Base-by-base conservation (phyloP, 2,888 invertebrate species). In the Scaptomyza tumidula region DNA sequence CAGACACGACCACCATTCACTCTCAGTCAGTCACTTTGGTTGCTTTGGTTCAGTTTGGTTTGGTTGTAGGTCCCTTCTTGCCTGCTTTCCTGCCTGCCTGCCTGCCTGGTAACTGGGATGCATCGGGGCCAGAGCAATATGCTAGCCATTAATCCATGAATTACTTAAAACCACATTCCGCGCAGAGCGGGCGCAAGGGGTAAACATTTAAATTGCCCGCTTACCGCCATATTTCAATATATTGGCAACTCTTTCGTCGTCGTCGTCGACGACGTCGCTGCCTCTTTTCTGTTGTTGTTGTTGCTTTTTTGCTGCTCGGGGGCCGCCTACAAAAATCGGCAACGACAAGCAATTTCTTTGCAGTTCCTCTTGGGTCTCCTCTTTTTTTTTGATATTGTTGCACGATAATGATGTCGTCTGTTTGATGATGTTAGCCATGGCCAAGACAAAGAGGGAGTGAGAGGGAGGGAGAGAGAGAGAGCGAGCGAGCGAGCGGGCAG, bases 211-310 rank as follows among this genome's bases (percentile, higher is more conserved):
- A 86, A 89, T 86, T 85, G 89, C 80, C 65, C 89, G 89, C 86
- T 89, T 87, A 82, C 88, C 86, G 83, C 88, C 89, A 86, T 89
- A 89, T 86, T 86, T 86, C 89, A 87, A 86, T 86, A 89, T 85
- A 82, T 82, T 79, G 71, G 65, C 70, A 68, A 65, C 71, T 62
- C 66, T 58, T 67, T 45, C 29, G 44, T 39, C 29, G 33, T 39
- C 29, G 33, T 31, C n/a, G 19, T 37, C 14, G 41, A 11, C 33
- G 19, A 16, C n/a, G 50, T 24, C 11, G 45, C 10, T 1, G 45
- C 19, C 31, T 31, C 19, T 5, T 29, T 9, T 6, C n/a, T n/a
- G n/a, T n/a, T 19, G 19, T 19, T 19, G 29, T 10, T n/a, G n/a
- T 24, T 29, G 52, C 13, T 33, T 55, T 39, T 27, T 52, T 43